Base-by-base conservation (phyloP, 1,140 invertebrate genomes). In the Tetragnatha versicolor region DNA sequence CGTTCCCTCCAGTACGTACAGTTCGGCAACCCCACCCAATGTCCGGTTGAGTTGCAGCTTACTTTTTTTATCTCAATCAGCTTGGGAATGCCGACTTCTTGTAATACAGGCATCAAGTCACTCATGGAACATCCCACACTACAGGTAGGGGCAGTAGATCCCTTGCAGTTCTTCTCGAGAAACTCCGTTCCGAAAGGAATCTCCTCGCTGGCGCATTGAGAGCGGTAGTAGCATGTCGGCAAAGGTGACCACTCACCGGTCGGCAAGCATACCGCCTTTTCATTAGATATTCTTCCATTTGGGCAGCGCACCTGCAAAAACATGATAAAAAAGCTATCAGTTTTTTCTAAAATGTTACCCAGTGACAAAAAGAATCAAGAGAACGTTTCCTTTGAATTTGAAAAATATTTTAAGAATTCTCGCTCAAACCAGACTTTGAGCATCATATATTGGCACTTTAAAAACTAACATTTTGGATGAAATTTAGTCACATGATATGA, bases 101-200 rank as follows among this genome's bases (percentile, higher is more conserved):
- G n/a, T 29, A 12, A 7, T 2, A 12, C 17, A 9, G 22, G n/a
- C 6, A n/a, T 4, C n/a, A 49, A 53, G 6, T 31, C 31, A 2
- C 42, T 35, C 2, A 72, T 14, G 3, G 9, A n/a, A 27, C 69
- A 72, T 9, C 69, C 69, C n/a, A 72, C 69, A 42, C 31, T 72
- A 53, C 69, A 72, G 20, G 17, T 37, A 0, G 10, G 14, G 6
- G 0, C 10, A 17, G 14, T 35, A 2, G 69, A 72, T n/a, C 0
- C 20, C 14, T 72, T 72, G 35, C 69, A 72, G 1, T 3, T 20
- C 7, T 0, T 9, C 1, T 45, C 29, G 2, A 72, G 4, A 27
- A 72, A 72, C 12, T 27, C 6, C 5, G 58, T 9, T 2, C 29
- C 10, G 5, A 2, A 3, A 0, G 69, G 33, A 29, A 60, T 33